phyloP scores from a whole-genome alignment of 2,113 vertebrate species.

The Spermophilus dauricus region DNA sequence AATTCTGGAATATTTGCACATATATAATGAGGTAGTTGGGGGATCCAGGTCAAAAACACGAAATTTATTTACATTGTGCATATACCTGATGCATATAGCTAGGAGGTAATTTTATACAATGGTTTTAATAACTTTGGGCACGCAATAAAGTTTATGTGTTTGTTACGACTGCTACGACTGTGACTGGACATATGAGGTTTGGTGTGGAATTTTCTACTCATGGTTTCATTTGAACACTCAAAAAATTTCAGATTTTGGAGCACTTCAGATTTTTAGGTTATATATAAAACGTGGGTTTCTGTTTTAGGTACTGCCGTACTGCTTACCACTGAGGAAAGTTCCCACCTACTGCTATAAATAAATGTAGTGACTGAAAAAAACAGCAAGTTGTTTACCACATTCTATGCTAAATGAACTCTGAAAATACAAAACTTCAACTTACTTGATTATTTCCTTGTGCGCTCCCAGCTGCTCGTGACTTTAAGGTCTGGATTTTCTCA shows the following conservation, averaged over 20 bases:
- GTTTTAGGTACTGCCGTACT: background rate
- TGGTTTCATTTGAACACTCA: background rate
- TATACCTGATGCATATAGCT: background rate
- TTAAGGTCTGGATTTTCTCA: slow-evolving; percentile 99
- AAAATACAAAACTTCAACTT: slow-evolving; percentile 60
- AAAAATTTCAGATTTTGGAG: background rate
- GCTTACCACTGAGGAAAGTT: background rate
- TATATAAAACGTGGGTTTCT: background rate
- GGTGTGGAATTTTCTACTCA: background rate
- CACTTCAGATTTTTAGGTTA: background rate
- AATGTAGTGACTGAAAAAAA: background rate
- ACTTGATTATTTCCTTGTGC: slow-evolving; percentile 89
- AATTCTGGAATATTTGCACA: background rate
- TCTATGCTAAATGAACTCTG: background rate
- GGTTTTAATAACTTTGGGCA: background rate
- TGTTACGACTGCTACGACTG: no score
- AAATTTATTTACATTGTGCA: background rate
- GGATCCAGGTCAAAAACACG: background rate
- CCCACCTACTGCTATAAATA: background rate
- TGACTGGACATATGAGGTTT: background rate
- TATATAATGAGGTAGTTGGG: background rate
- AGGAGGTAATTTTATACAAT: background rate
- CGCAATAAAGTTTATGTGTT: background rate
- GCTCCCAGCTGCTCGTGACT: slow-evolving; percentile 94
- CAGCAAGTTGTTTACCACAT: background rate